phyloP scores from a whole-genome alignment of 2,797 vertebrate species.

The Siniperca obscura region DNA sequence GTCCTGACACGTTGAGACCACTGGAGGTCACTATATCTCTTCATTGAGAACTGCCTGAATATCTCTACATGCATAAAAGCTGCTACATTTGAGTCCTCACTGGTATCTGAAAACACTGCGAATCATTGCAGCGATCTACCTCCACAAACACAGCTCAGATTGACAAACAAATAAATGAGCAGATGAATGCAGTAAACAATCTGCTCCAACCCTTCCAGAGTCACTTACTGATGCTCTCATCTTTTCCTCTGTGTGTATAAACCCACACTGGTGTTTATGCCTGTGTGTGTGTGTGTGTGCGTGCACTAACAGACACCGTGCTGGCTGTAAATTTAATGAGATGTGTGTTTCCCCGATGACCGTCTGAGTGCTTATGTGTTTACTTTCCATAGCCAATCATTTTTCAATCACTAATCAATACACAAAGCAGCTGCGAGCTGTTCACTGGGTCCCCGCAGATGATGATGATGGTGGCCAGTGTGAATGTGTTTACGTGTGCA shows the following conservation, averaged over 20 bases:
- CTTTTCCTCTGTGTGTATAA: background rate
- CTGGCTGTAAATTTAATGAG: constrained; percentile 60
- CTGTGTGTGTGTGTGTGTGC: constrained; percentile 15
- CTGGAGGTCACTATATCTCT: constrained; percentile 49
- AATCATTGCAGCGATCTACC: background rate
- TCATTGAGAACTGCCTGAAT: background rate
- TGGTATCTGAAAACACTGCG: background rate
- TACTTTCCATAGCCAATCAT: constrained; percentile 59
- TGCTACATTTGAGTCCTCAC: background rate
- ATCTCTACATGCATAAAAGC: background rate
- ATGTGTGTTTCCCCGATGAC: constrained; percentile 54
- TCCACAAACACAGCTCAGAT: constrained; percentile 4
- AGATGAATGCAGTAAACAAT: constrained; percentile 18
- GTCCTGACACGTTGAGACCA: constrained; percentile 33
- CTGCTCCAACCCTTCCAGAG: constrained; percentile 7
- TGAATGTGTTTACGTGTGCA: background rate
- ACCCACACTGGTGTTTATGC: background rate
- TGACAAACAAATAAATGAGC: background rate
- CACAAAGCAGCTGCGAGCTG: constrained; percentile 45
- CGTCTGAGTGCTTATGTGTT: constrained; percentile 65
- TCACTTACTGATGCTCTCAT: background rate
- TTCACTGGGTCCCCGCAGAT: background rate
- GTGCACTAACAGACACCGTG: background rate
- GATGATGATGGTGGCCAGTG: background rate
- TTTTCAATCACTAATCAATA: constrained; percentile 71